These are phyloP conservation scores for Pipistrellus pipistrellus DNA, from an alignment of 2,797 vertebrate genomes.

Conservation along the genomic window DNA sequence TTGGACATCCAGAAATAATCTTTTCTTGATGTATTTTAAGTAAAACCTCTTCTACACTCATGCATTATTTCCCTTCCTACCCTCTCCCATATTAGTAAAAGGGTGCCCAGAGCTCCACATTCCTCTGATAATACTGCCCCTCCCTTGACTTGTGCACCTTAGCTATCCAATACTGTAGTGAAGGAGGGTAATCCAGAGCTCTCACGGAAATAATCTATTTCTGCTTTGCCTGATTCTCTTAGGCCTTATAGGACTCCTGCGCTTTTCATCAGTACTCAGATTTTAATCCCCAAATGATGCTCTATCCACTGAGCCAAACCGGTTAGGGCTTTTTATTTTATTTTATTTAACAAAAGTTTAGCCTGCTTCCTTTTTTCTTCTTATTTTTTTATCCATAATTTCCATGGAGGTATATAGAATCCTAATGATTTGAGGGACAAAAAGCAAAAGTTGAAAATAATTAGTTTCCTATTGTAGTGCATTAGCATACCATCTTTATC, in stretches of 20 bases:
- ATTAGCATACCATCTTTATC: background rate
- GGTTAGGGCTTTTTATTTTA: too few species aligned
- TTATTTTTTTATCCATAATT: background rate
- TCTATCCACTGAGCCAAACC: too few species aligned
- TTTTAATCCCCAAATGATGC: background rate
- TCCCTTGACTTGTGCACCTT: background rate
- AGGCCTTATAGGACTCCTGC: background rate
- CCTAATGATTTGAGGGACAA: background rate
- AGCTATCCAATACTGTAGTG: background rate
- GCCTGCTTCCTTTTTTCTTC: background rate
- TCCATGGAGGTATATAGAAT: background rate
- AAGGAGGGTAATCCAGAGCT: background rate
- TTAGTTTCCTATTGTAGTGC: background rate
- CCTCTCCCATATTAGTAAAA: background rate
- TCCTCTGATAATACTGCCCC: background rate
- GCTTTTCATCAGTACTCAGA: slow-evolving; percentile 3
- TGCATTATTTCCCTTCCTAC: background rate
- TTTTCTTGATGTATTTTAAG: background rate
- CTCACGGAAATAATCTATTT: background rate
- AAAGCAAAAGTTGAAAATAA: background rate
- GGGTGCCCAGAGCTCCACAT: background rate
- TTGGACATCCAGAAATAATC: background rate
- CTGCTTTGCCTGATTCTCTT: background rate
- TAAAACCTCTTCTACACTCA: background rate
- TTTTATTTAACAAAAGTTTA: background rate